A percentile compares a stretch with the other conserved stretches of the same genome.
Conservation (phyloP, 2,113 vertebrate species). For the Setophaga coronata region DNA sequence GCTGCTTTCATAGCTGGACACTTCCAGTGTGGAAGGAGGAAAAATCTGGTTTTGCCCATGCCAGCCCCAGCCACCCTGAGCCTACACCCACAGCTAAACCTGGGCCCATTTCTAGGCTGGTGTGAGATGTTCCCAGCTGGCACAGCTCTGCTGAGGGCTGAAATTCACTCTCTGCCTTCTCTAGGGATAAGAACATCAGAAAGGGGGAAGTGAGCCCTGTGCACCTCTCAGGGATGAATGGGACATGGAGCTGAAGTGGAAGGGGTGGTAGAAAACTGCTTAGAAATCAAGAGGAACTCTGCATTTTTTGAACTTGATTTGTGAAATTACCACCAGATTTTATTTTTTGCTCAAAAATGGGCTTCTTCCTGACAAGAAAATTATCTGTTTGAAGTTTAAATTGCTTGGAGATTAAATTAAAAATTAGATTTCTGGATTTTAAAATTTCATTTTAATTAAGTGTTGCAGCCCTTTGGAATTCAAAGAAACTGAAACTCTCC, state of each 20-base stretch:
- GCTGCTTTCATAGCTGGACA: neutral
- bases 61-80: neutral
- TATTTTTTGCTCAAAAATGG: neutral
- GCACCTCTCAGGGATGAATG: neutral
- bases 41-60: neutral
- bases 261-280: neutral
- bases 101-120: neutral
- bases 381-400: constrained; percentile 1
- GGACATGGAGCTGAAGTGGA: neutral
- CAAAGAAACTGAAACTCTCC: neutral
- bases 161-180: neutral
- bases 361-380: neutral
- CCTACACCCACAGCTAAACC: neutral
- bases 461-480: neutral
- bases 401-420: neutral
- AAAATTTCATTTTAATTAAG: constrained; percentile 1
- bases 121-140: neutral
- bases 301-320: neutral
- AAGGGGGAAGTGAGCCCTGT: neutral
- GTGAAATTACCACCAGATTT: neutral
- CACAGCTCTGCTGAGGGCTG: accelerated
- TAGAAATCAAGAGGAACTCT: neutral
- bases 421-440: neutral
- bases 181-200: accelerated
- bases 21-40: neutral